phyloP scores from a whole-genome alignment of 2,888 invertebrate genomes.

The Girardia tigrina region DNA sequence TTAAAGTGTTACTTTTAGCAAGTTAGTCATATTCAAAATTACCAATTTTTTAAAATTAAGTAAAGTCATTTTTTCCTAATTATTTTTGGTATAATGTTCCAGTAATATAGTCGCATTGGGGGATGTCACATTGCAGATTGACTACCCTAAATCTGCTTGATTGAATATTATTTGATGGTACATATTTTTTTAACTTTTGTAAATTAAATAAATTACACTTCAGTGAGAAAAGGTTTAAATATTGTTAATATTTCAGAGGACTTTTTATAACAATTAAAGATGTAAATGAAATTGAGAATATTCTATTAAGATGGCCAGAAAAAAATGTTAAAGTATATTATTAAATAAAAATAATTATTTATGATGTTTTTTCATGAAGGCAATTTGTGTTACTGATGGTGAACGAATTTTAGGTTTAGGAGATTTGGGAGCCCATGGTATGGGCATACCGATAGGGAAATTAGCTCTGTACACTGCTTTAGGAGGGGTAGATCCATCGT shows the following conservation, averaged over 20 bases:
- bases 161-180: no score
- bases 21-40: no score
- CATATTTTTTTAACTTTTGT: no score
- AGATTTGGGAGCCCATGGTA: conserved; percentile 87
- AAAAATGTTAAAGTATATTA: conserved; percentile 51
- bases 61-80: no score
- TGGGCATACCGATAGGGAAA: conserved; percentile 98
- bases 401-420: conserved; percentile 92
- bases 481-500: conserved; percentile 83
- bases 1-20: no score
- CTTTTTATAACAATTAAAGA: conserved; percentile 89
- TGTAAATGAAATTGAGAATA: conserved; percentile 78
- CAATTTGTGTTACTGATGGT: conserved; percentile 81
- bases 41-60: no score
- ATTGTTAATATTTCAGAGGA: conserved; percentile 54
- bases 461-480: conserved; percentile 86
- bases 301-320: conserved; percentile 75
- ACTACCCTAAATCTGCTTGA: no score
- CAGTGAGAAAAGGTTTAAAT: no score
- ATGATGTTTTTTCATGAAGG: conserved; percentile 39
- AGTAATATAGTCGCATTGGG: no score
- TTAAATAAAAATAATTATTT: neutral
- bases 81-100: no score
- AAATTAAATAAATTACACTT: no score
- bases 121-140: no score